These are phyloP conservation scores for Callocephalon fimbriatum DNA, from an alignment of 2,113 vertebrate genomes.

Conservation along the genomic window DNA sequence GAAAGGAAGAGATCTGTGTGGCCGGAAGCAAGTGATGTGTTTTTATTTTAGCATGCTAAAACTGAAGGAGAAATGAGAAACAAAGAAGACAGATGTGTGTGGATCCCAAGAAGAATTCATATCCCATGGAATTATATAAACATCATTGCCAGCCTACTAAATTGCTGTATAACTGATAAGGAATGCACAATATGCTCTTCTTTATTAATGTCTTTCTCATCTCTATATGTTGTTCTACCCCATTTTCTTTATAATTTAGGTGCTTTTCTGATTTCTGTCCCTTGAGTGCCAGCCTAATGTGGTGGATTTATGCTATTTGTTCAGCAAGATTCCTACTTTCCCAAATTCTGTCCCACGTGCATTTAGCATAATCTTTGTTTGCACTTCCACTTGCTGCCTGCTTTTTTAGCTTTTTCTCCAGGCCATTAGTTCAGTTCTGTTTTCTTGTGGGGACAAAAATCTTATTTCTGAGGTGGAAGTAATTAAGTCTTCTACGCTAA, in stretches of 20 bases:
- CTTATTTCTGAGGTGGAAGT: background rate
- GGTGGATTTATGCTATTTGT: conserved; percentile 45
- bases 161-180: background rate
- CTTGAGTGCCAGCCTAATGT: background rate
- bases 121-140: background rate
- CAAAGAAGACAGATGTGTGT: background rate
- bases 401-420: conserved; percentile 11
- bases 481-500: background rate
- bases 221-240: background rate
- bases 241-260: background rate
- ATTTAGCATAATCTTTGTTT: conserved; percentile 38
- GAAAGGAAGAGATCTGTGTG: background rate
- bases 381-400: background rate
- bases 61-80: background rate
- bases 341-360: background rate
- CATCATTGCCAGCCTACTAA: background rate
- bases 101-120: background rate
- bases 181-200: background rate
- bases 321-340: background rate
- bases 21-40: background rate
- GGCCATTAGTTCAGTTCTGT: background rate
- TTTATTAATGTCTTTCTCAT: background rate
- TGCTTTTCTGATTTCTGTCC: background rate
- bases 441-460: background rate
- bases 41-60: background rate